Percentiles rank a stretch among this genome's conserved stretches.
Evolutionary conservation across 2,888 invertebrate genomes (phyloP).

Genomic region (Volucella inflata): DNA sequence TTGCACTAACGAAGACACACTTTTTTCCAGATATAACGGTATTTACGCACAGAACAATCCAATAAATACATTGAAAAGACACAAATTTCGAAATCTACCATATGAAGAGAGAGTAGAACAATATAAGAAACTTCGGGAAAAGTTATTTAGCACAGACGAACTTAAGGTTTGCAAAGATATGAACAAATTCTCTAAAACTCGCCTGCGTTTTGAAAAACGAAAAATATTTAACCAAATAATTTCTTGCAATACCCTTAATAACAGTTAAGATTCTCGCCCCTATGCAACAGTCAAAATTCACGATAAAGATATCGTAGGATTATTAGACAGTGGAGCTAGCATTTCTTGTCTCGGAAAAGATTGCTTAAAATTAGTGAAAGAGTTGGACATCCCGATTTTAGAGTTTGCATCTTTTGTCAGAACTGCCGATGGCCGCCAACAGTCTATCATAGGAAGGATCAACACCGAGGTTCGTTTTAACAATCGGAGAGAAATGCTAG

Average conservation of each 20-base stretch:
- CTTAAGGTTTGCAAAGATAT: neutral
- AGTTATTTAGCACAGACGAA: constrained; percentile 11
- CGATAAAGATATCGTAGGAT: neutral
- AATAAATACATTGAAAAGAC: neutral
- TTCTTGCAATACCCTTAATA: neutral
- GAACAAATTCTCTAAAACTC: neutral
- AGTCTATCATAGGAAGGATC: too few relatives aligned
- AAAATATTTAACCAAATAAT: too few relatives aligned
- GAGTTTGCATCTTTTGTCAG: neutral
- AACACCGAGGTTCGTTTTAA: too few relatives aligned
- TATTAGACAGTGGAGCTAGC: constrained; percentile 28
- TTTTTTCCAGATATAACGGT: neutral
- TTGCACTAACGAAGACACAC: neutral
- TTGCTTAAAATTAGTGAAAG: neutral
- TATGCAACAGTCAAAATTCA: neutral
- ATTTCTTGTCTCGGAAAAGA: constrained; percentile 21
- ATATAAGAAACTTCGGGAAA: constrained; percentile 17
- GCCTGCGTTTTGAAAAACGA: neutral
- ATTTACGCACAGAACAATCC: too few relatives aligned
- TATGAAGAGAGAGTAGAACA: constrained; percentile 5
- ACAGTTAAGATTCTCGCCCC: neutral
- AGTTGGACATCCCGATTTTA: neutral
- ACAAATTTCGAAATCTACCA: neutral
- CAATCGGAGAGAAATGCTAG: constrained; percentile 23
- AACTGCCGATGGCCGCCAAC: constrained; percentile 10